Evolutionary conservation across 2,113 vertebrate species (phyloP).

Genomic region (Coptodon rendalli): DNA sequence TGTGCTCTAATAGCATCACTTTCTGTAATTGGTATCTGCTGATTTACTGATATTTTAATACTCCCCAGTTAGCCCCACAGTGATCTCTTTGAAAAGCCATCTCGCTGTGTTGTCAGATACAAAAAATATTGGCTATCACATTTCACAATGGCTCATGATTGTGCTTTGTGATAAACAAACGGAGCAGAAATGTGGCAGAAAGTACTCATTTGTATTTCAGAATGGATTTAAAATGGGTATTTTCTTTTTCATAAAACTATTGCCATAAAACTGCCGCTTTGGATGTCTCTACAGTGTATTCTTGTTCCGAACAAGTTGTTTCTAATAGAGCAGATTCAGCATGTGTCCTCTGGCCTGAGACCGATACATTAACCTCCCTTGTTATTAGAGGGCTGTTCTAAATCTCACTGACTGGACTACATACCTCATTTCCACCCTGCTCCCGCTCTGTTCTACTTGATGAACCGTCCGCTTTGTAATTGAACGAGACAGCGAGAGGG

Average conservation of each 20-base stretch:
- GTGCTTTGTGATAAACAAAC: background rate
- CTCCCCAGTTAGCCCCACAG: background rate
- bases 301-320: slow-evolving; percentile 23
- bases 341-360: slow-evolving; percentile 30
- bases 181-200: background rate
- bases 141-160: background rate
- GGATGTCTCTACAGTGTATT: background rate
- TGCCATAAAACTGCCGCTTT: background rate
- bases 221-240: background rate
- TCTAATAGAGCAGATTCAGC: slow-evolving; percentile 26
- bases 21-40: background rate
- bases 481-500: background rate
- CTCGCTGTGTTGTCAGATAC: background rate
- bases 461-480: slow-evolving; percentile 22
- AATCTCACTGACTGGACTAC: slow-evolving; percentile 26
- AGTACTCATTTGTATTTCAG: background rate
- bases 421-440: slow-evolving; percentile 31
- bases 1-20: background rate
- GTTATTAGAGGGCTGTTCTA: slow-evolving; percentile 23
- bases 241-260: background rate
- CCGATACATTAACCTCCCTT: slow-evolving; percentile 17
- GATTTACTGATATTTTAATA: background rate
- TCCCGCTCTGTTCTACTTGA: slow-evolving; percentile 19
- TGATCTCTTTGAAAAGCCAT: background rate
- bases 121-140: background rate